phyloP scores from a whole-genome alignment of 1,140 invertebrate genomes.

The Plectrocnemia conspersa region DNA sequence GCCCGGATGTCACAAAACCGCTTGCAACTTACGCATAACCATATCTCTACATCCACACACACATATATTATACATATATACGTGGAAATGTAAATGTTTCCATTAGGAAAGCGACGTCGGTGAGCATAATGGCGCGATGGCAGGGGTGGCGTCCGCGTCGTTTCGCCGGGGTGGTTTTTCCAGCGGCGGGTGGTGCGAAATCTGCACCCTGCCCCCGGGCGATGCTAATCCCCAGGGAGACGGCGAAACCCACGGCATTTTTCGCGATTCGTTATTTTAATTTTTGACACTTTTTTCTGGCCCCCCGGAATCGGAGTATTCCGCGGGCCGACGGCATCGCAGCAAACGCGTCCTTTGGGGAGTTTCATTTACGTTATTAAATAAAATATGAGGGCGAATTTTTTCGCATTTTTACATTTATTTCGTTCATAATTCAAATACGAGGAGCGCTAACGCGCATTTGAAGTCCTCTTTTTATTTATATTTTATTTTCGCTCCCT shows the following conservation, averaged over 20 bases:
- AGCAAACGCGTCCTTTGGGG: conserved; percentile 31
- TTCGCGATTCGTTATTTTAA: conserved; percentile 36
- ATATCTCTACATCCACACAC: too few relatives aligned
- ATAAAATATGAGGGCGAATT: conserved; percentile 36
- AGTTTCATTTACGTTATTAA: conserved; percentile 36
- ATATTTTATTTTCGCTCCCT: conserved; percentile 17
- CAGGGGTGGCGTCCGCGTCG: neutral
- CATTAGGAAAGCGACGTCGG: conserved; percentile 26
- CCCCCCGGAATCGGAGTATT: conserved; percentile 30
- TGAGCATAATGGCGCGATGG: conserved; percentile 11
- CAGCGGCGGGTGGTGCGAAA: neutral
- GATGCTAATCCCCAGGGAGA: conserved; percentile 32
- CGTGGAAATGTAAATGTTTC: conserved; percentile 34
- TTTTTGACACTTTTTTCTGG: conserved; percentile 36
- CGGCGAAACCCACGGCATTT: conserved; percentile 31
- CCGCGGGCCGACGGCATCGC: conserved; percentile 19
- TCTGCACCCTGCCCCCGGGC: conserved; percentile 3
- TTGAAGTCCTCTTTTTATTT: conserved; percentile 26
- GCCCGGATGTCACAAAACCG: too few relatives aligned
- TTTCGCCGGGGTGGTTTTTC: neutral
- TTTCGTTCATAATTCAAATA: conserved; percentile 1
- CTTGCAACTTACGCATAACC: too few relatives aligned
- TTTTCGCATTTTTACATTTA: conserved; percentile 25
- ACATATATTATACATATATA: too few relatives aligned
- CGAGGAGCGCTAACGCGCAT: conserved; percentile 7